Base-by-base conservation (phyloP, 1,140 invertebrate species). In the Caerostris extrusa region DNA sequence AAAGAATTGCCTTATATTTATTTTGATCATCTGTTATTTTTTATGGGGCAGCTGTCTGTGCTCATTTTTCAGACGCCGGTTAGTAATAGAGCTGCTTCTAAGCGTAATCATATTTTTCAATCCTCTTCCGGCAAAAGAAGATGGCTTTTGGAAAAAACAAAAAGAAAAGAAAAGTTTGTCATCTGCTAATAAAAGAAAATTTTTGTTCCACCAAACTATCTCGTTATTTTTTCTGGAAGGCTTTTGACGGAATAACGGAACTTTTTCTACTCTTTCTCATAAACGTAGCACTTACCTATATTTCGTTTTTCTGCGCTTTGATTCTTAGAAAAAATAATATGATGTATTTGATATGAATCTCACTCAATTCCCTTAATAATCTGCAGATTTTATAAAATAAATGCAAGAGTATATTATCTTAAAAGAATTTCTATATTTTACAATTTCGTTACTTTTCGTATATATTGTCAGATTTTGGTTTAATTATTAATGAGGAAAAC, bases 51-150 rank as follows among this genome's bases (percentile, higher is more conserved):
- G 61, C 71, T 77, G 71, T 34, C 34, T 77, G 19, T 77, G 34
- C 50, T 77, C 71, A 77, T 77, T 77, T 50, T 50, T 85, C 83
- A 85, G 83, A 4, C 12, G 17, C 19, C 56, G 17, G 19, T 85
- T 7, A 7, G 17, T 60, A 57, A 85, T 85, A 85, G 56, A 1
- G 34, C 34, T 58, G 77, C 77, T 55, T 58, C 83, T 85, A 85
- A 85, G n/a, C 17, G 83, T 85, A 85, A 85, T 85, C 83, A 58
- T 85, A 85, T 85, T 85, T 85, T 85, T 58, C 83, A 85, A 58
- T 85, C 19, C 56, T 58, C 83, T 12, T 85, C 58, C 57, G 58
- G 57, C 3, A 58, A 85, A 77, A 77, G 19, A 77, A 50, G n/a
- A 77, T 10, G 69, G 12, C 69, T n/a, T 77, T 77, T 77, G 50